These are phyloP conservation scores for Xiphophorus hellerii DNA, from an alignment of 2,113 vertebrate genomes.

Conservation along the genomic window DNA sequence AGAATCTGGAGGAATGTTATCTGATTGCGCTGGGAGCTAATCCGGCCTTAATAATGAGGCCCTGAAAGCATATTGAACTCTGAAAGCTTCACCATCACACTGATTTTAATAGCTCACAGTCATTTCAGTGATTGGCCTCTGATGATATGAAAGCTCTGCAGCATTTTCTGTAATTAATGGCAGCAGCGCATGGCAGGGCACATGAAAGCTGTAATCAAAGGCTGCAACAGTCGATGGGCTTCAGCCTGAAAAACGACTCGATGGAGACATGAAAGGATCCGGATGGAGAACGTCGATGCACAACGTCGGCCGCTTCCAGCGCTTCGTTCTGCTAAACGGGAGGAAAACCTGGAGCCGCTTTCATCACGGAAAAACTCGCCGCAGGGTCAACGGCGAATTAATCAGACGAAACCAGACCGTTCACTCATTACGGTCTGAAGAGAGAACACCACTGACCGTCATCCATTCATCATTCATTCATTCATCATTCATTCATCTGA, in stretches of 20 bases:
- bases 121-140: slow-evolving; percentile 15
- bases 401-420: neutral
- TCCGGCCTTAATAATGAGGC: neutral
- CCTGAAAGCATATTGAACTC: slow-evolving; percentile 17
- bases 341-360: neutral
- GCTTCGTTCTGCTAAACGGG: neutral
- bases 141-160: slow-evolving; percentile 20
- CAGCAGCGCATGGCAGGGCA: slow-evolving; percentile 13
- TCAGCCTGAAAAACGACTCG: slow-evolving; percentile 22
- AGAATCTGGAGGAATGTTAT: slow-evolving; percentile 1
- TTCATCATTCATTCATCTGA: too few species aligned
- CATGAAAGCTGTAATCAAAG: slow-evolving; percentile 41
- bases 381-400: neutral
- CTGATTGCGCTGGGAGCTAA: neutral
- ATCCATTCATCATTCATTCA: too few species aligned
- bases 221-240: slow-evolving; percentile 9
- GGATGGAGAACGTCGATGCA: neutral
- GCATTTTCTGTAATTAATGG: slow-evolving; percentile 49
- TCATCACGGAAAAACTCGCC: neutral
- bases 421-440: too few species aligned
- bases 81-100: slow-evolving; percentile 6
- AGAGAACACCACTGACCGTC: too few species aligned
- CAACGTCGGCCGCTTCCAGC: neutral
- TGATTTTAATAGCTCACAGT: slow-evolving; percentile 16
- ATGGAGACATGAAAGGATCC: neutral